Conservation (phyloP, 92 coral and sea anemone species). For the Paramuricea clavata region DNA sequence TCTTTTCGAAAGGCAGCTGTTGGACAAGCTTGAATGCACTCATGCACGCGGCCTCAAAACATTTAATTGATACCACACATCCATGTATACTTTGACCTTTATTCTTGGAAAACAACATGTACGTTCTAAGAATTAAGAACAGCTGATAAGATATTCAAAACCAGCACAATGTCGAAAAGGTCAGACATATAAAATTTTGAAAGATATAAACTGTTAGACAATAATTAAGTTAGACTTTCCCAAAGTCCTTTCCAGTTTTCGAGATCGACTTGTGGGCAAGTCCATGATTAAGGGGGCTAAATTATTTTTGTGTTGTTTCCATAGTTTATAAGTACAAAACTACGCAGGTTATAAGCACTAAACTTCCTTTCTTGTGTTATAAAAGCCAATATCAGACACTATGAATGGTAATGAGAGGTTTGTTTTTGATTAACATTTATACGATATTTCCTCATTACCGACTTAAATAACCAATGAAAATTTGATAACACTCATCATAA, state of each 20-base stretch:
- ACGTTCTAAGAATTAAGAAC: background rate
- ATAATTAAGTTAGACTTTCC: too few species aligned
- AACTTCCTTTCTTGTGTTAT: background rate
- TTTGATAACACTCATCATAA: too few species aligned
- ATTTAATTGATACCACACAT: background rate
- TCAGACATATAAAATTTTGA: background rate
- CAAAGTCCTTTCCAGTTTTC: too few species aligned
- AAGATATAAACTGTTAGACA: background rate
- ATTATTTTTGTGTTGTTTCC: background rate
- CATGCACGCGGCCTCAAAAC: background rate
- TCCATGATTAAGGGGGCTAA: too few species aligned
- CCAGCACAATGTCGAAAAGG: background rate
- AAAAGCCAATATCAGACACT: background rate
- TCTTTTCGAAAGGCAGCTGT: background rate
- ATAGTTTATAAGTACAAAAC: background rate
- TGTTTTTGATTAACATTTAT: background rate
- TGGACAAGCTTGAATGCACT: conserved; percentile 3
- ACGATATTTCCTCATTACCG: background rate
- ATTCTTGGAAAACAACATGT: conserved; percentile 2
- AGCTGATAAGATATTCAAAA: background rate
- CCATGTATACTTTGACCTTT: background rate
- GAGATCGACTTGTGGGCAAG: too few species aligned
- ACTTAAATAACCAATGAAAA: too few species aligned
- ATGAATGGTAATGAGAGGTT: background rate
- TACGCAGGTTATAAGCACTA: background rate